phyloP scores from a whole-genome alignment of 2,797 vertebrate species.

The Neosilurus hyrtlii region DNA sequence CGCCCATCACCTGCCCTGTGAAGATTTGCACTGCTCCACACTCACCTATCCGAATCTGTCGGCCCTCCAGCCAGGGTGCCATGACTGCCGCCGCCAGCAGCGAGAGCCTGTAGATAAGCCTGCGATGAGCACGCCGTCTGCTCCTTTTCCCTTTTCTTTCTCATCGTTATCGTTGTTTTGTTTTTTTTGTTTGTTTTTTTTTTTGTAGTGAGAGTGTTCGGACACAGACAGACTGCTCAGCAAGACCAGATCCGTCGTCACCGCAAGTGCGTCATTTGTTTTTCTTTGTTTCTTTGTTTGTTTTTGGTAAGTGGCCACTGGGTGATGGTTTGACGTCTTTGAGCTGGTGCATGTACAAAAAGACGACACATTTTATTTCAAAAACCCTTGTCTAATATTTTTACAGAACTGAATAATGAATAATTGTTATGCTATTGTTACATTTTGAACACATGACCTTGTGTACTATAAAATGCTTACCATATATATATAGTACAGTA shows the following conservation, averaged over 20 bases:
- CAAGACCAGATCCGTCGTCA: slow-evolving; percentile 12
- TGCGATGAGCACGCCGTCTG: slow-evolving; percentile 45
- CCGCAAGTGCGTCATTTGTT: slow-evolving; percentile 16
- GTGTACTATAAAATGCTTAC: slow-evolving; percentile 63
- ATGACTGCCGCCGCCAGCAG: slow-evolving; percentile 35
- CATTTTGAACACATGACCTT: slow-evolving; percentile 63
- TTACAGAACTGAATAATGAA: slow-evolving; percentile 53
- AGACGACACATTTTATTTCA: slow-evolving; percentile 49
- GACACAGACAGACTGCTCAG: slow-evolving; percentile 23
- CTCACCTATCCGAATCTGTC: slow-evolving; percentile 50
- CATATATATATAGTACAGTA: slow-evolving; percentile 60
- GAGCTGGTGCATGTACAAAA: slow-evolving; percentile 60
- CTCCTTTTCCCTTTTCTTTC: slow-evolving; percentile 41
- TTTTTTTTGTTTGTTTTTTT: slow-evolving; percentile 28
- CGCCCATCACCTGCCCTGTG: slow-evolving; percentile 56
- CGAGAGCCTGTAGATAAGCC: slow-evolving; percentile 41
- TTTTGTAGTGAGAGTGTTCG: slow-evolving; percentile 22
- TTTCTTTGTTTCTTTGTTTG: background rate
- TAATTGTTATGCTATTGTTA: slow-evolving; percentile 59
- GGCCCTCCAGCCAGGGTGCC: slow-evolving; percentile 42
- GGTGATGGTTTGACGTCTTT: slow-evolving; percentile 57
- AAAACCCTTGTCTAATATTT: slow-evolving; percentile 56
- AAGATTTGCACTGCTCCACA: slow-evolving; percentile 72
- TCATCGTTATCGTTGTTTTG: background rate
- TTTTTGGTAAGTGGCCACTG: slow-evolving; percentile 47